Evolutionary conservation across 2,888 invertebrate species (phyloP).

Genomic region (Xylocampa areola): DNA sequence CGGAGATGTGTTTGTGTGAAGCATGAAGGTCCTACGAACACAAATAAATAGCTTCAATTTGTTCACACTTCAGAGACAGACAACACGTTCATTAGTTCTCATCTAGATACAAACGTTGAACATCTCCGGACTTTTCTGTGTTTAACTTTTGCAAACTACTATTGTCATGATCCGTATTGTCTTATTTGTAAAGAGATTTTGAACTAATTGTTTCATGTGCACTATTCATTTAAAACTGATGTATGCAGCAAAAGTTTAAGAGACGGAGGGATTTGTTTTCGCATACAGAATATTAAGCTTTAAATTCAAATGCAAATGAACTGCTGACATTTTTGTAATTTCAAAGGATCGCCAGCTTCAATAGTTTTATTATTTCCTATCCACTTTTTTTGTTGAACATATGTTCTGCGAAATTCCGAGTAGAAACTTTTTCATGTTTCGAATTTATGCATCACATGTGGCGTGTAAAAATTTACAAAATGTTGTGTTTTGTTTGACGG

Average conservation of each 20-base stretch:
- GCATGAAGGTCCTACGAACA: not conserved
- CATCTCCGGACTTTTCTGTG: slow-evolving; percentile 19
- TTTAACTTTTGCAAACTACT: slow-evolving; percentile 41
- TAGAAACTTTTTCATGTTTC: too few relatives aligned
- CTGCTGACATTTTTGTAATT: not conserved
- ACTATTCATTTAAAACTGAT: slow-evolving; percentile 18
- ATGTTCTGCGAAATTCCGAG: slow-evolving; percentile 4
- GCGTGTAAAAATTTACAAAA: slow-evolving; percentile 8
- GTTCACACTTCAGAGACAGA: not conserved
- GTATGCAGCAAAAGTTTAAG: too few relatives aligned
- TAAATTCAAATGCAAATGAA: too few relatives aligned
- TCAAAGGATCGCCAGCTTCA: not conserved
- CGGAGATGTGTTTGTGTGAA: slow-evolving; percentile 9
- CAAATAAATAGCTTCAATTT: slow-evolving; percentile 13
- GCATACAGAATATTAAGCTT: too few relatives aligned
- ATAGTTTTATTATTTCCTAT: too few relatives aligned
- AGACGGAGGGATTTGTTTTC: too few relatives aligned
- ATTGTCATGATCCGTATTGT: slow-evolving; percentile 25
- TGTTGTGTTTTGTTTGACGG: not conserved
- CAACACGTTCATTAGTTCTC: slow-evolving; percentile 17
- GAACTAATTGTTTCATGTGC: slow-evolving; percentile 8
- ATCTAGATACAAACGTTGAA: slow-evolving; percentile 28
- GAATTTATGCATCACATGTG: slow-evolving; percentile 24
- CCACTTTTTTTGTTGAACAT: slow-evolving; percentile 3
- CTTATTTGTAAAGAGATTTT: slow-evolving; percentile 38